Evolutionary conservation across 2,113 vertebrate species (phyloP).

Genomic region (Megaptera novaeangliae): DNA sequence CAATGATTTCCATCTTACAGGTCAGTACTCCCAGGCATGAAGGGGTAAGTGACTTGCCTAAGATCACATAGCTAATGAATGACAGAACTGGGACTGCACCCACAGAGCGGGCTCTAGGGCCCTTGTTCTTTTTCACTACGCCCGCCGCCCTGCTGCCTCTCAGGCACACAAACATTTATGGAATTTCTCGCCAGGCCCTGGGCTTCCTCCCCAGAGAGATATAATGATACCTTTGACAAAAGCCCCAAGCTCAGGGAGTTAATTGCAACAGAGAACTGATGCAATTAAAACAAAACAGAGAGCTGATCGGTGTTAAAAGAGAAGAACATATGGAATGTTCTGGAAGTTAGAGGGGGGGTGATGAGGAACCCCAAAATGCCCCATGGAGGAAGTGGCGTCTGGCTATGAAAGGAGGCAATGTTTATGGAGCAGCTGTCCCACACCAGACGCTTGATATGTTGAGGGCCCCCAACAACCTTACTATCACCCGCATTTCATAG

Average conservation of each 20-base stretch:
- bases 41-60: not conserved
- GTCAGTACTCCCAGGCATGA: not conserved
- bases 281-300: not conserved
- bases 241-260: not conserved
- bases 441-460: not conserved
- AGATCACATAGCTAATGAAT: not conserved
- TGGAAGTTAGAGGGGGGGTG: not conserved
- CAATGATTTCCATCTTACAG: conserved; percentile 6
- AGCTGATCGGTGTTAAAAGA: not conserved
- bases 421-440: not conserved
- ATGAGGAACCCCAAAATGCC: not conserved
- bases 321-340: not conserved
- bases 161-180: not conserved
- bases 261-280: too few relatives aligned
- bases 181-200: not conserved
- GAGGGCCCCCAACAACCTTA: not conserved
- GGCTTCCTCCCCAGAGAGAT: not conserved
- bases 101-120: not conserved
- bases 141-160: not conserved
- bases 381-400: not conserved
- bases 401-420: not conserved
- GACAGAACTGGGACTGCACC: not conserved
- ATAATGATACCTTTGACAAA: not conserved
- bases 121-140: not conserved
- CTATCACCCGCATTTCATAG: not conserved